A percentile compares a stretch with the other conserved stretches of the same genome.
These are phyloP conservation scores for Meandrina meandrites DNA, from an alignment of 92 coral and sea anemone species.

Conservation along the genomic window DNA sequence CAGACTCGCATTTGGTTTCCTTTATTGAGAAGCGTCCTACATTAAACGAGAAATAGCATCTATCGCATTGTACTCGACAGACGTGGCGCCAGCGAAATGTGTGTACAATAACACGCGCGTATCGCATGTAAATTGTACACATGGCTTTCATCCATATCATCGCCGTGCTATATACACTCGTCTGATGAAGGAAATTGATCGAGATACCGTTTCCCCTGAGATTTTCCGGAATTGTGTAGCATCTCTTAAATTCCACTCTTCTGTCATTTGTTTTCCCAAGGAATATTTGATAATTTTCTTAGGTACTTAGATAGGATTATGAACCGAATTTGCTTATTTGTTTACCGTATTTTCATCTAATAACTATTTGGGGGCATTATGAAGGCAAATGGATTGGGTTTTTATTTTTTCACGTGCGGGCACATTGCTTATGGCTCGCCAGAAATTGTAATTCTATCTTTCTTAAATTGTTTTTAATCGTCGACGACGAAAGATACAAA, in stretches of 20 bases:
- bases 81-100: slow-evolving; percentile 2
- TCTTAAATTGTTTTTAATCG: slow-evolving; percentile 29
- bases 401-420: slow-evolving; percentile 32
- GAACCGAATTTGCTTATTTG: slow-evolving; percentile 71
- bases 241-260: slow-evolving; percentile 59
- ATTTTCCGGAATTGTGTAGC: slow-evolving; percentile 46
- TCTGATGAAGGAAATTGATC: slow-evolving; percentile 41
- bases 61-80: slow-evolving; percentile 6
- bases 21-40: slow-evolving; percentile 21
- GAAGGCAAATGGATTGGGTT: slow-evolving; percentile 12
- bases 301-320: slow-evolving; percentile 77
- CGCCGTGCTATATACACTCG: slow-evolving; percentile 46
- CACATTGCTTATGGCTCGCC: slow-evolving; percentile 27
- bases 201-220: slow-evolving; percentile 49
- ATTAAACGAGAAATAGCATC: slow-evolving; percentile 6
- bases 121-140: slow-evolving; percentile 18
- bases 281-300: slow-evolving; percentile 63
- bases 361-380: slow-evolving; percentile 51
- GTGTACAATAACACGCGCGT: slow-evolving; percentile 26
- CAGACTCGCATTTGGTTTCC: slow-evolving; percentile 29
- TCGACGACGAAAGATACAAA: slow-evolving; percentile 35
- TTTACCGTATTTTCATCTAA: slow-evolving; percentile 59
- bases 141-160: slow-evolving; percentile 51
- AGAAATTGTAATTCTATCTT: slow-evolving; percentile 34
- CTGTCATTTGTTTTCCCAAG: slow-evolving; percentile 57